Evolutionary conservation across 2,113 vertebrate genomes (phyloP).

Genomic region (Odocoileus virginianus): DNA sequence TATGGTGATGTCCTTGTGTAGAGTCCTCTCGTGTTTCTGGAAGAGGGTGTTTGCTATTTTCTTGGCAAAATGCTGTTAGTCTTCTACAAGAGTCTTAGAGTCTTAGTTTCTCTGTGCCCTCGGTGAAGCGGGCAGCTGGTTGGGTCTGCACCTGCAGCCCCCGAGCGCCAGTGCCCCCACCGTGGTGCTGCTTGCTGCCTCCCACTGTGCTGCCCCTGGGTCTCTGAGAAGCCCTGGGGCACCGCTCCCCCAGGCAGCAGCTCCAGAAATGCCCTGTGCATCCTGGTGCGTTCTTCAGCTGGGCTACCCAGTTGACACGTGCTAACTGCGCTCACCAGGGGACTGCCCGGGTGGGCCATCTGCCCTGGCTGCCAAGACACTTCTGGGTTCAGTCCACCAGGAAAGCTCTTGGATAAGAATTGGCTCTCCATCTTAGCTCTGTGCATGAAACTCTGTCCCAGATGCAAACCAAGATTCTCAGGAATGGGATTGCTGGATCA

Average conservation of each 20-base stretch:
- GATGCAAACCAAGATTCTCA: neutral
- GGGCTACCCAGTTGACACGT: neutral
- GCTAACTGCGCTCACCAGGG: neutral
- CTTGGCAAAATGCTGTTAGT: neutral
- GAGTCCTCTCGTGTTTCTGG: neutral
- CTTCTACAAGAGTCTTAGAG: neutral
- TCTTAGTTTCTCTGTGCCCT: neutral
- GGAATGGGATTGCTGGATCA: neutral
- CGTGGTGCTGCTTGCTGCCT: fast-evolving
- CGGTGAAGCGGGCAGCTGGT: neutral
- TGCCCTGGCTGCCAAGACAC: neutral
- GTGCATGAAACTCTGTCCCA: neutral
- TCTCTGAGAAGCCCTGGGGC: neutral
- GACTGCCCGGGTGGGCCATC: neutral
- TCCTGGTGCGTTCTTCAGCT: fast-evolving
- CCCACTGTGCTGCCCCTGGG: neutral
- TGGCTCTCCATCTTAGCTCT: neutral
- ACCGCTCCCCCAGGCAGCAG: neutral
- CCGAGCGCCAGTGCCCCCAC: fast-evolving
- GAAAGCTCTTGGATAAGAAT: neutral
- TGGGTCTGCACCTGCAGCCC: neutral
- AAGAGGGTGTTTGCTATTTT: neutral
- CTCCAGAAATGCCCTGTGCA: neutral
- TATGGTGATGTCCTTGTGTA: neutral
- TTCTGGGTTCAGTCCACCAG: neutral